These are phyloP conservation scores for Liopterus haemorrhoidalis DNA, from an alignment of 2,888 invertebrate genomes.

Conservation along the genomic window DNA sequence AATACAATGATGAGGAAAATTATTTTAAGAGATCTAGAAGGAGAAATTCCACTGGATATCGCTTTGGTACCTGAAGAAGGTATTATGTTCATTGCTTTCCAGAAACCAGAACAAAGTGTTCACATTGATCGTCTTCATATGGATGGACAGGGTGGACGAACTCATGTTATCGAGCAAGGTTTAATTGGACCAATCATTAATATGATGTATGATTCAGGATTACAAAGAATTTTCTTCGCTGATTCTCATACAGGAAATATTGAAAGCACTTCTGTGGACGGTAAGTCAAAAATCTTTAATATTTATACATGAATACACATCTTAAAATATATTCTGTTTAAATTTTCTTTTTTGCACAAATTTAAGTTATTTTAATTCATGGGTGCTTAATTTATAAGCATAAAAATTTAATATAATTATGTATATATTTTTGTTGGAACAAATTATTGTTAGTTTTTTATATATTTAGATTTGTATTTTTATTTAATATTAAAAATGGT, in stretches of 20 bases:
- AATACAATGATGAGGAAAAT: slow-evolving; percentile 53
- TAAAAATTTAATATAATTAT: too few species aligned
- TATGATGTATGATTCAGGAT: slow-evolving; percentile 52
- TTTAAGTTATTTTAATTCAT: too few species aligned
- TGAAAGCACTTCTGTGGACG: slow-evolving; percentile 57
- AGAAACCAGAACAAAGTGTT: slow-evolving; percentile 30
- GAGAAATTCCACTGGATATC: slow-evolving; percentile 63
- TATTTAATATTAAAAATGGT: too few species aligned
- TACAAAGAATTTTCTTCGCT: slow-evolving; percentile 59
- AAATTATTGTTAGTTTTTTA: too few species aligned
- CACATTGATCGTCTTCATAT: slow-evolving; percentile 65
- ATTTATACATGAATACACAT: too few species aligned
- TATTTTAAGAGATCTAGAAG: slow-evolving; percentile 53
- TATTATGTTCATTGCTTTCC: slow-evolving; percentile 59
- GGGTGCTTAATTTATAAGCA: too few species aligned
- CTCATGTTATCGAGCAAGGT: slow-evolving; percentile 44
- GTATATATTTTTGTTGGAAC: too few species aligned
- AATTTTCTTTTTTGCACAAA: slow-evolving; percentile 45
- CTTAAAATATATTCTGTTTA: too few species aligned
- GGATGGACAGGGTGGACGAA: slow-evolving; percentile 54
- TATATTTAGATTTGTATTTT: too few species aligned
- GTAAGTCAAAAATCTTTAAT: slow-evolving; percentile 44
- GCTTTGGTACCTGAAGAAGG: slow-evolving; percentile 61
- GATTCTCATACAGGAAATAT: slow-evolving; percentile 63
- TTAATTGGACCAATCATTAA: slow-evolving; percentile 51